Evolutionary conservation across 2,113 vertebrate species (phyloP).

Genomic region (Petromus typicus): DNA sequence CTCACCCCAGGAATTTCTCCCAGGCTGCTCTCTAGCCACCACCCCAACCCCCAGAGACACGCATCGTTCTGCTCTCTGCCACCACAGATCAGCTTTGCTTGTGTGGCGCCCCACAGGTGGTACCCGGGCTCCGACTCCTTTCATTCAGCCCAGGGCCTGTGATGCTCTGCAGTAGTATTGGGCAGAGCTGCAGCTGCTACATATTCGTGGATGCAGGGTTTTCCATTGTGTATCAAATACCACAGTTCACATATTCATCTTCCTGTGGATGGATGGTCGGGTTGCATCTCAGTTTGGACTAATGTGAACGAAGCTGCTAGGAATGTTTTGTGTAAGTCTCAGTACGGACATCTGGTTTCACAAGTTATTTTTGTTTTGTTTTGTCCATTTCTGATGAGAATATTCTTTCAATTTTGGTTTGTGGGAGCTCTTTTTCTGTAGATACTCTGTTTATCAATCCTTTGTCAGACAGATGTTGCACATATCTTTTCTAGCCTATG

Average conservation of each 20-base stretch:
- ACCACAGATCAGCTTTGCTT: not conserved
- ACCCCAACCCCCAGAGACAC: not conserved
- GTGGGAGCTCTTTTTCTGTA: not conserved
- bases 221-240: rapidly evolving
- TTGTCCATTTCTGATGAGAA: not conserved
- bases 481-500: not conserved
- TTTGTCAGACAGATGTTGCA: not conserved
- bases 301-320: rapidly evolving
- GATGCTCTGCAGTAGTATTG: not conserved
- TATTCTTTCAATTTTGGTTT: too few relatives aligned
- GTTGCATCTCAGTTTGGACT: not conserved
- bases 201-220: rapidly evolving
- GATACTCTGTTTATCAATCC: not conserved
- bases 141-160: too few relatives aligned
- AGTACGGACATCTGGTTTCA: not conserved
- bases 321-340: rapidly evolving
- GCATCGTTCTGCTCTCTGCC: not conserved
- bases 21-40: not conserved
- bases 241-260: rapidly evolving
- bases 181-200: rapidly evolving
- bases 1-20: too few relatives aligned
- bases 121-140: rapidly evolving
- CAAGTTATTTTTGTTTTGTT: not conserved
- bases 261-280: not conserved
- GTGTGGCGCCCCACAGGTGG: rapidly evolving